Evolutionary conservation across 2,797 vertebrate species (phyloP), one percentile per base, ranked within the genome.

Genomic region (Sebastes glaucus): DNA sequence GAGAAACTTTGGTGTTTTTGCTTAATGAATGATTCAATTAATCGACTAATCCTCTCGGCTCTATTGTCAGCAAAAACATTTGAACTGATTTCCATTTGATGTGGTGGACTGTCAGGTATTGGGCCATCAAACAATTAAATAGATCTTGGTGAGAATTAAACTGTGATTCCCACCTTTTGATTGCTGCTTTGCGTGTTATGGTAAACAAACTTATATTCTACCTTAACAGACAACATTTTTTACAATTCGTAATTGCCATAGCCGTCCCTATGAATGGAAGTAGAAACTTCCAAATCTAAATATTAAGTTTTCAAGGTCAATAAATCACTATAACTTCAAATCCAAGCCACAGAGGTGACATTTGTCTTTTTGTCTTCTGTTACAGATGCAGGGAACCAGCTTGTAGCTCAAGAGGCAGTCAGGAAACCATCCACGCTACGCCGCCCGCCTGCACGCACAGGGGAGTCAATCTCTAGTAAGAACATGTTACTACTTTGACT

Each of bases 371-470:
- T 30, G 3, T 87, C 32, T 49, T 78, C 42, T 79, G 49, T 82
- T 74, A 13, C 94, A 98, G 97, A 96, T 18, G 65, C 91, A 28
- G 89, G 82, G n/a, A 87, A 95, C 87, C 83, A 95, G 76, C 81
- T 94, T 16, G 88, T 94, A 38, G 88, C 93, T 68, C 95, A 96
- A 70, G 96, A 96, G n/a, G 87, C 95, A 0, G 14, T 92, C 0
- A 94, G 85, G 85, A 96, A 97, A 83, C 86, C 33, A 7, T 68
- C 94, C 9, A 75, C 80, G 4, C 80, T 95, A 6, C 94, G 93
- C 22, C 95, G 95, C 10, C 91, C 94, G 1, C 82, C 94, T 56
- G 75, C 94, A 60, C 96, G 87, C 75, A 84, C 95, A 28, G 70
- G 89, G 2, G 92, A 96, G 59, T 2, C 89, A 0, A 33, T 88